Base-by-base conservation (phyloP, 2,113 vertebrate genomes). In the Heterocephalus glaber region DNA sequence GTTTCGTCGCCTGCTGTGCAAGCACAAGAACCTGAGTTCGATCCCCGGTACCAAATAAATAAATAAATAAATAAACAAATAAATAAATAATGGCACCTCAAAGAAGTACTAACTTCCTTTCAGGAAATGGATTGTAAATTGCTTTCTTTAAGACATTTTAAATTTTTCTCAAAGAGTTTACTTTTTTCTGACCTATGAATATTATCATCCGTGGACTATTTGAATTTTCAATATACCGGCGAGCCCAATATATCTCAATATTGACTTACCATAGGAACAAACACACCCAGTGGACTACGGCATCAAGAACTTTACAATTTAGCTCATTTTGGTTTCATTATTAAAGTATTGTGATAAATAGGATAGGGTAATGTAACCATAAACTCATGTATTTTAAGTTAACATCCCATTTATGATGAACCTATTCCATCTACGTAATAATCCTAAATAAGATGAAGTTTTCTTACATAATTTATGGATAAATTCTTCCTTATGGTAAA, bases 31-130 rank as follows among this genome's bases (percentile, higher is more conserved):
- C n/a, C n/a, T n/a, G n/a, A n/a, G n/a, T n/a, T n/a, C n/a, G n/a
- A n/a, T n/a, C n/a, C n/a, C n/a, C n/a, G n/a, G n/a, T n/a, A n/a
- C n/a, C n/a, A n/a, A n/a, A n/a, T n/a, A n/a, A n/a, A n/a, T n/a
- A n/a, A n/a, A n/a, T n/a, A n/a, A n/a, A n/a, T n/a, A n/a, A n/a
- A n/a, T n/a, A n/a, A n/a, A n/a, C n/a, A n/a, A n/a, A n/a, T n/a
- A n/a, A n/a, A n/a, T n/a, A n/a, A 97, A 97, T 89, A 93, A 85
- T 85, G 93, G 56, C 89, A 96, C 97, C 94, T 97, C 80, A 96
- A 95, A 97, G 94, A 92, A 77, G 44, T 17, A 87, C 76, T 88
- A 47, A 96, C 95, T 96, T 97, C 93, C 91, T 88, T 70, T 94
- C 82, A 95, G 93, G 83, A 97, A 97, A 93, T 56, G 87, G 44